Evolutionary conservation across 1,140 invertebrate species (phyloP).

Genomic region (Anastrepha obliqua): DNA sequence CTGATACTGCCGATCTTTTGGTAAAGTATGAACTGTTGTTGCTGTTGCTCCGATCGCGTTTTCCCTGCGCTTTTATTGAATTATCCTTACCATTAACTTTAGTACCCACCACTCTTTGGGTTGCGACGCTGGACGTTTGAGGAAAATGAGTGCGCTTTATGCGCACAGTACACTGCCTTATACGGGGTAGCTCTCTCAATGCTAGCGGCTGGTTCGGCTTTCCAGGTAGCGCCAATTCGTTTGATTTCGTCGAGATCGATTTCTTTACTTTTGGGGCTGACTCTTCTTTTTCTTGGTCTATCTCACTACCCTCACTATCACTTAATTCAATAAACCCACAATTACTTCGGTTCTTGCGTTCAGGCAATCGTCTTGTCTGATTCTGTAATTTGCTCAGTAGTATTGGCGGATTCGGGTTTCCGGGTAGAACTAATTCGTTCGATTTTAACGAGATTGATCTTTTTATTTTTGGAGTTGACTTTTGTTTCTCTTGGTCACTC

Average conservation of each 20-base stretch:
- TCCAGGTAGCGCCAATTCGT: neutral
- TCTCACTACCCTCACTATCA: constrained; percentile 57
- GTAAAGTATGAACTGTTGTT: neutral
- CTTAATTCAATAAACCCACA: constrained; percentile 64
- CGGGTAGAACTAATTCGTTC: neutral
- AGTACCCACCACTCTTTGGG: neutral
- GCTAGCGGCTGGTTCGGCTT: neutral
- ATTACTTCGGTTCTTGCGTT: constrained; percentile 58
- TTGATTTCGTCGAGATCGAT: neutral
- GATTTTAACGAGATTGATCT: neutral
- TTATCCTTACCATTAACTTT: constrained; percentile 41
- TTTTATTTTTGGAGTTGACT: neutral
- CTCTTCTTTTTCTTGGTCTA: neutral
- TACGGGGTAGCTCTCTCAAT: neutral
- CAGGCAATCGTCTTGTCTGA: constrained; percentile 37
- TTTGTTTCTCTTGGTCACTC: constrained; percentile 10
- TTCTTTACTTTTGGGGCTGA: neutral
- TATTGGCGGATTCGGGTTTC: neutral
- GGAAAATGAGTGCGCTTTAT: constrained; percentile 49
- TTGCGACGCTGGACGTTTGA: constrained; percentile 4
- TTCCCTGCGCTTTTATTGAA: constrained; percentile 7
- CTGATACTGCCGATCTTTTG: constrained; percentile 5
- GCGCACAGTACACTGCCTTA: constrained; percentile 53
- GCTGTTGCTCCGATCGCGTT: neutral
- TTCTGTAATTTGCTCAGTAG: neutral